Base-by-base conservation (phyloP, 2,113 vertebrate genomes). In the Oncorhynchus tshawytscha region DNA sequence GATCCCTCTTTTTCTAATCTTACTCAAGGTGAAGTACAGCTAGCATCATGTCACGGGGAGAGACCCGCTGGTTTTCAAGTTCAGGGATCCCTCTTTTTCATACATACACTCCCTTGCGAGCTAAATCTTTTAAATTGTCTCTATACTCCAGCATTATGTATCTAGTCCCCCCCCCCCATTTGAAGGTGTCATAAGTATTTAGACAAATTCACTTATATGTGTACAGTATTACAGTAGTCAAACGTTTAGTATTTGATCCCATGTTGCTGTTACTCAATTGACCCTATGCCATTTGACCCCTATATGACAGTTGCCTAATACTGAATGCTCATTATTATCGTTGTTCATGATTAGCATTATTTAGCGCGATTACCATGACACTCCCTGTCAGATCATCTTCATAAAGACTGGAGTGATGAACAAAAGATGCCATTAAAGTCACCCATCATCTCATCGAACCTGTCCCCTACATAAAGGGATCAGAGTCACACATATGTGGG, bases 401-500 rank as follows among this genome's bases (percentile, higher is more conserved):
- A 34, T 67, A 34, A 29, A n/a, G 15, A 1, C 66, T 67, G 13
- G 22, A 67, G 13, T 13, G 66, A 67, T 18, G 29, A 67, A 67
- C 6, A 31, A 29, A 31, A 66, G 66, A 24, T 18, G 16, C 27
- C 16, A 34, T 67, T 9, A 22, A 27, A 66, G 27, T 60, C 31
- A 22, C 13, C 29, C 34, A 45, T 51, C 49, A 16, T 51, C 15
- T 51, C 24, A 67, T 67, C 25, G 4, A 16, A 11, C 2, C 11
- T 18, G 4, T 1, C 8, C 20, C 8, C 34, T 45, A 39, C 2
- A 39, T 9, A 39, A 67, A 57, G 25, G 64, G 64, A 66, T 66
- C 64, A 80, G 79, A 34, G 76, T 83, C 80, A 86, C 82, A 85
- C 85, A 84, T 90, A 89, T 89, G 90, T 92, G 91, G 90, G 91